Evolutionary conservation across 2,113 vertebrate species (phyloP), one percentile per base, ranked within the genome.

Genomic region (Oryzias curvinotus): DNA sequence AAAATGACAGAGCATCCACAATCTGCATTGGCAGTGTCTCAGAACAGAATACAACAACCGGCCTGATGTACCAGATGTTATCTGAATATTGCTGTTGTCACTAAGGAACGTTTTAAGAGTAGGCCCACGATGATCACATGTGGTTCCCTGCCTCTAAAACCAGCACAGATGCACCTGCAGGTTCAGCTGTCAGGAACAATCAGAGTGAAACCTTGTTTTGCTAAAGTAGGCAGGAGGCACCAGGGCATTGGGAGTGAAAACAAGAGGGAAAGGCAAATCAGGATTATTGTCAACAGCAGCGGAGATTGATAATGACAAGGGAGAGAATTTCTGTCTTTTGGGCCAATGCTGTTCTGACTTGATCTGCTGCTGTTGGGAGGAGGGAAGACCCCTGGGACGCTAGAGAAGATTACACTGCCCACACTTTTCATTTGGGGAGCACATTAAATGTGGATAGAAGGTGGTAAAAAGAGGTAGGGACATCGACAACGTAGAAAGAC

Each of bases 221-320:
- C 69, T 77, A 50, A 74, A 79, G 75, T 61, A 72, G 62, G 53
- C 67, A 76, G 79, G 74, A 72, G 53, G 50, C 75, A 16, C 70
- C 48, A 80, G 73, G 80, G 73, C 74, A 72, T 54, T 63, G 74
- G 76, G 77, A 84, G 75, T 62, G 73, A 76, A 77, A 84, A 81
- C 67, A 74, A 82, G 82, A 77, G 77, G 62, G 72, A 80, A 84
- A 86, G 81, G 76, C 81, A 88, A 84, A 87, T 89, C 85, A 82
- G 84, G 82, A 85, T 86, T 85, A 85, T 84, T 88, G 88, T 91
- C 85, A 89, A 78, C 84, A 71, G 65, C 41, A 5, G 69, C 56
- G 46, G 75, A 86, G 88, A 89, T 79, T 82, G 85, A 90, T 87
- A 76, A 85, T 52, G 84, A 88, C 85, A 86, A 76, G 86, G 85